Percentiles rank a stretch among this genome's conserved stretches.
Evolutionary conservation across 2,113 vertebrate genomes (phyloP).

Genomic region (Guaruba guarouba): DNA sequence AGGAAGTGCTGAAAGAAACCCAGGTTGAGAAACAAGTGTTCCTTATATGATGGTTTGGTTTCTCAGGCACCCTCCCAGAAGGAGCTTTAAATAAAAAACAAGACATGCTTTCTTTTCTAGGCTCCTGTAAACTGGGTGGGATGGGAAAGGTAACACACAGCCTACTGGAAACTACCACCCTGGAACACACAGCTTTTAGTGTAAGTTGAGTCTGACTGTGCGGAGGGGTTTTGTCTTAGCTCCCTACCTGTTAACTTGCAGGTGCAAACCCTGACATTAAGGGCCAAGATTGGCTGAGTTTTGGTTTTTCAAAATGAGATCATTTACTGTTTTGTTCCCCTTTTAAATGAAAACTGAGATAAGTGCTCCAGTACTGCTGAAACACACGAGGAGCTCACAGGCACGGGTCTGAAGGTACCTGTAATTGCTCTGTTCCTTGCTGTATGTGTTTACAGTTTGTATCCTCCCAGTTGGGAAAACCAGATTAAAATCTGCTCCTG

Average conservation of each 20-base stretch:
- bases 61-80: slow-evolving; percentile 21
- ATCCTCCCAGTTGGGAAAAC: slow-evolving; percentile 23
- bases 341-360: not conserved
- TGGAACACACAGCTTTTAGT: not conserved
- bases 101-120: not conserved
- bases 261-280: not conserved
- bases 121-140: not conserved
- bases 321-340: not conserved
- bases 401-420: not conserved
- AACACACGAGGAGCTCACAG: not conserved
- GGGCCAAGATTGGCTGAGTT: not conserved
- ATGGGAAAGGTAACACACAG: not conserved
- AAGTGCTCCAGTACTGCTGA: not conserved
- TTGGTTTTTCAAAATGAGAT: not conserved
- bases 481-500: slow-evolving; percentile 38
- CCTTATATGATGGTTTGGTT: slow-evolving; percentile 41
- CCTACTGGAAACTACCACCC: not conserved
- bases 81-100: not conserved
- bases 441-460: slow-evolving; percentile 17
- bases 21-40: slow-evolving; percentile 15
- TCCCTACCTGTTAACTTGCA: not conserved
- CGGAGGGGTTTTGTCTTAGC: not conserved
- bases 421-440: not conserved
- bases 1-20: slow-evolving; percentile 37
- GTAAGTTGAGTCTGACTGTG: not conserved